These are phyloP conservation scores for Symphodus melops DNA, from an alignment of 2,113 vertebrate genomes.

Conservation along the genomic window DNA sequence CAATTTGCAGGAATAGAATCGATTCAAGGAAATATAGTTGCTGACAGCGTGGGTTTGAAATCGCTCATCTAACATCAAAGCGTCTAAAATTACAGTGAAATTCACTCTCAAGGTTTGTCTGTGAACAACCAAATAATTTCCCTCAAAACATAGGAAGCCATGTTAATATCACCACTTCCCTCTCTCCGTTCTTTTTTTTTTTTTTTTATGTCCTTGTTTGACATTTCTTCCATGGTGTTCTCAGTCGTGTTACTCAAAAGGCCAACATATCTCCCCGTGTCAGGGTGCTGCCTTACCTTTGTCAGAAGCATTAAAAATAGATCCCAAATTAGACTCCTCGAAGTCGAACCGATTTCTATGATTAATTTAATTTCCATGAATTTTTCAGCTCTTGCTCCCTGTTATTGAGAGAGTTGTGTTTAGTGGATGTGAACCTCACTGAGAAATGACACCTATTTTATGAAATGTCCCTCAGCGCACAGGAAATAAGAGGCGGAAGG, in stretches of 20 bases:
- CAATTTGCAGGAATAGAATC: slow-evolving; percentile 14
- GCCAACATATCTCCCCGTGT: slow-evolving; percentile 12
- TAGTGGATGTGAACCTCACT: slow-evolving; percentile 16
- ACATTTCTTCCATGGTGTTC: neutral
- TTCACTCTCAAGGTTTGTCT: neutral
- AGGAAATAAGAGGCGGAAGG: neutral
- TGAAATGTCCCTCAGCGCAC: slow-evolving; percentile 28
- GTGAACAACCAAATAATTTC: neutral
- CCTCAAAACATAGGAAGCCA: neutral
- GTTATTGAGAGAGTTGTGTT: slow-evolving; percentile 32
- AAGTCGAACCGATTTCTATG: slow-evolving; percentile 34
- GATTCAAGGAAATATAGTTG: slow-evolving; percentile 22
- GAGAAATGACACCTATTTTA: slow-evolving; percentile 1
- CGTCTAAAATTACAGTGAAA: neutral
- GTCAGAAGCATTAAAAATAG: slow-evolving; percentile 40
- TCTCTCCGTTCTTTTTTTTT: neutral
- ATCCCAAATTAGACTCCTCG: slow-evolving; percentile 36
- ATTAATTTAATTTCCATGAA: slow-evolving; percentile 50
- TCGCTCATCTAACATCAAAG: slow-evolving; percentile 31
- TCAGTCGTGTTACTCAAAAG: slow-evolving; percentile 26
- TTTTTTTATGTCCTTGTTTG: slow-evolving; percentile 8
- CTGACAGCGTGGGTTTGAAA: slow-evolving; percentile 9
- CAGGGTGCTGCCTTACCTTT: slow-evolving; percentile 8
- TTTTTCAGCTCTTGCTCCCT: slow-evolving; percentile 5
- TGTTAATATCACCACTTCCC: slow-evolving; percentile 3